phyloP scores from a whole-genome alignment of 1,140 invertebrate species.

The Ladona fulva region DNA sequence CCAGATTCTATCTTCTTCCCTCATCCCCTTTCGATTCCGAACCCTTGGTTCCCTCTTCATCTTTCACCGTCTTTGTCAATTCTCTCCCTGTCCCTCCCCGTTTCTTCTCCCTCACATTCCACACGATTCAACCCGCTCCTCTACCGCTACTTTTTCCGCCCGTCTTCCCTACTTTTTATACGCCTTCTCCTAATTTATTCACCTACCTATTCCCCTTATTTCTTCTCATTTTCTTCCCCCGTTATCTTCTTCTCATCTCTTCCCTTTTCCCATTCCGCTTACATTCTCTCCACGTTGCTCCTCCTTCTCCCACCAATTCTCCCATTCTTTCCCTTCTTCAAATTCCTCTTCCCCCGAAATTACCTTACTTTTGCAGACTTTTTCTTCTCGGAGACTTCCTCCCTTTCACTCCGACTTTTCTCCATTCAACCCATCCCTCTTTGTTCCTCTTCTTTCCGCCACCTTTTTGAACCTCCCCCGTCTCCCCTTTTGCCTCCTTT shows the following conservation, averaged over 20 bases:
- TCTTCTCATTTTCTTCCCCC: background rate
- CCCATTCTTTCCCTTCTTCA: background rate
- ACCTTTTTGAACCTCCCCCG: too few species aligned
- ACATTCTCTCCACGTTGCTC: background rate
- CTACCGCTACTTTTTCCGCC: background rate
- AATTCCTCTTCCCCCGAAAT: background rate
- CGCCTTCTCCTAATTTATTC: background rate
- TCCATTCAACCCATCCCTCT: too few species aligned
- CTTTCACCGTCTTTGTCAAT: background rate
- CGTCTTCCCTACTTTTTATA: background rate
- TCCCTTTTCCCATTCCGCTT: background rate
- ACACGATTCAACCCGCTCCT: background rate
- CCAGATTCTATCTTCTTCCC: background rate
- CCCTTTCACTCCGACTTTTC: too few species aligned
- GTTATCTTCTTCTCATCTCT: background rate
- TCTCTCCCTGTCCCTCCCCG: background rate
- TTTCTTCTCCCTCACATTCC: too few species aligned
- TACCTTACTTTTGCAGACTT: background rate
- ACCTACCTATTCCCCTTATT: background rate
- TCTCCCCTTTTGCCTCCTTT: too few species aligned
- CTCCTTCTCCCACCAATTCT: too few species aligned
- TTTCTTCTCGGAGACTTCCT: background rate
- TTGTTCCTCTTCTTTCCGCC: too few species aligned
- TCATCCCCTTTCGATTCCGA: background rate
- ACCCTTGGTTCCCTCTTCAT: background rate